These are phyloP conservation scores for Periophthalmus magnuspinnatus DNA, from an alignment of 2,797 vertebrate genomes.

Conservation along the genomic window DNA sequence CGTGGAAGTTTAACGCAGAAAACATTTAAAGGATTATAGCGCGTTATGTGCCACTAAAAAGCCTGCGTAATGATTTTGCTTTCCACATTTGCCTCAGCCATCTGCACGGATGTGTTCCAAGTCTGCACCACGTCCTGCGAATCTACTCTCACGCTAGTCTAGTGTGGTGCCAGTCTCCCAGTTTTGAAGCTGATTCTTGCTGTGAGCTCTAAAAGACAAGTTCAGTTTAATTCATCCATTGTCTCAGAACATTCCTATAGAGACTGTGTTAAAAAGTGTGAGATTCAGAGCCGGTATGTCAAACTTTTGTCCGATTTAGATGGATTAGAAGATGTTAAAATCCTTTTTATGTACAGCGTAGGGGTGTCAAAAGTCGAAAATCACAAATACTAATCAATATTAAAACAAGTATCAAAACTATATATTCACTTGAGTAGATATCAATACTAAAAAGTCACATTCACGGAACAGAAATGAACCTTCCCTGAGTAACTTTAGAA, in stretches of 20 bases:
- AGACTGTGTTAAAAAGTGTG: background rate
- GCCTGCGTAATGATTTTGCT: conserved; percentile 51
- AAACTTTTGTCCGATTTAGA: background rate
- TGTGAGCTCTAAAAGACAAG: conserved; percentile 10
- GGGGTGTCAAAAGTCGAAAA: too few relatives aligned
- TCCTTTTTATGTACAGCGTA: background rate
- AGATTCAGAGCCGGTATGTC: background rate
- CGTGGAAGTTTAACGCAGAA: conserved; percentile 36
- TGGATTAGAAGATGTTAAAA: background rate
- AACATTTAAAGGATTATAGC: conserved; percentile 61
- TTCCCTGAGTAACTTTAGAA: too few relatives aligned
- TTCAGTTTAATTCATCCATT: background rate
- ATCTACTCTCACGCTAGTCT: conserved; percentile 41
- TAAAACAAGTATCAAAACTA: too few relatives aligned
- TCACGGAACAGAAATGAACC: too few relatives aligned
- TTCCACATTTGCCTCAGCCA: conserved; percentile 55
- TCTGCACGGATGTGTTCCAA: conserved; percentile 67
- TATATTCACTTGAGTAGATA: too few relatives aligned
- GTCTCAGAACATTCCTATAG: background rate
- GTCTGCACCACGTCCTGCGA: conserved; percentile 61
- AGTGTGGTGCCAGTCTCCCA: conserved; percentile 29
- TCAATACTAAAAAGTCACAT: too few relatives aligned
- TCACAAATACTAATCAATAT: too few relatives aligned
- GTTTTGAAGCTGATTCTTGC: conserved; percentile 33
- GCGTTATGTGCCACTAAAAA: conserved; percentile 51